Evolutionary conservation across 2,113 vertebrate species (phyloP), one percentile per base, ranked within the genome.

Genomic region (Phrynosoma blainvillii): DNA sequence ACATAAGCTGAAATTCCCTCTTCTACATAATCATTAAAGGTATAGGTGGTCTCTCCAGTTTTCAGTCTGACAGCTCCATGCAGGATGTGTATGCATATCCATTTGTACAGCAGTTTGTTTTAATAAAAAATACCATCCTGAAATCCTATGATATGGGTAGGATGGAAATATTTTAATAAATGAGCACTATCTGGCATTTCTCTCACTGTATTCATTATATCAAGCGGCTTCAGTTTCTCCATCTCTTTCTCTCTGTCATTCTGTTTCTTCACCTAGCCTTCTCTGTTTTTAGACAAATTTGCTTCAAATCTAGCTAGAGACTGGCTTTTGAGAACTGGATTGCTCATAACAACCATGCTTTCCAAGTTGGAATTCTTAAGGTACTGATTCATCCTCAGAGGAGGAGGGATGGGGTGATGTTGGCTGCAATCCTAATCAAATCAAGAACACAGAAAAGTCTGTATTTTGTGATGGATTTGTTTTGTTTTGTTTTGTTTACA

Each of bases 341-440:
- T 89, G 79, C 32, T 86, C 79, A 86, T 66, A 77, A 20, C 65
- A 84, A 12, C 65, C 30, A 59, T 42, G 32, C 47, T 71, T 82
- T 82, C 84, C 79, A 89, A 78, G 74, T 70, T 42, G n/a, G 27
- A 86, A 86, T 47, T 36, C 79, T 82, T 89, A 62, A 73, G 86
- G 79, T 83, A 77, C 36, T 89, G 84, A 89, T 86, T 86, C 73
- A 86, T 89, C 80, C 84, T 79, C 52, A 82, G 81, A 86, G 52
- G 71, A 59, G 27, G 47, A 86, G 36, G 65, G 74, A 82, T 73
- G 13, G 79, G 47, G 42, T 71, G 78, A 1, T 65, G 80, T 52
- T 90, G 25, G 71, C 70, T 86, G 3, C 54, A 84, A 88, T 85
- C 90, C 75, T 90, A 88, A 90, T 87, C 93, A 42, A 82, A 84